These are phyloP conservation scores for Danio jaintianensis DNA, from an alignment of 2,797 vertebrate species.

Conservation along the genomic window DNA sequence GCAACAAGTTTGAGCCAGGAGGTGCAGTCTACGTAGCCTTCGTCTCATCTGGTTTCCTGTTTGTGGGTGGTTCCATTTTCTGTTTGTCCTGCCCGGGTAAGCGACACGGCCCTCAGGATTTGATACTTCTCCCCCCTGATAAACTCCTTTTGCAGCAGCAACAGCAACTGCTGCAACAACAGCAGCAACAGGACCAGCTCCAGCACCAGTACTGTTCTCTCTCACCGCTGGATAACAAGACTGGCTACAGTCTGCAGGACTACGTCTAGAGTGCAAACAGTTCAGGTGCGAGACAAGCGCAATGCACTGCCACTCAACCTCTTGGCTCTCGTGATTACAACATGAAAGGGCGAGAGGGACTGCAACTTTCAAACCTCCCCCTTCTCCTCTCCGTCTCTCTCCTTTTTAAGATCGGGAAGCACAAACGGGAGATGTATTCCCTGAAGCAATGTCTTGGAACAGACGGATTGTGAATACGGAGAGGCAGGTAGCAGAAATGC, in stretches of 20 bases:
- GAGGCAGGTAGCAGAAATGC: constrained; percentile 65
- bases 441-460: constrained; percentile 69
- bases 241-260: constrained; percentile 86
- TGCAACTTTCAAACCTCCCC: constrained; percentile 66
- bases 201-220: constrained; percentile 86
- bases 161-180: constrained; percentile 74
- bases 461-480: constrained; percentile 69
- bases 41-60: constrained; percentile 78
- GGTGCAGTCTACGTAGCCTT: constrained; percentile 84
- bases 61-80: constrained; percentile 80
- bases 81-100: constrained; percentile 77
- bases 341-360: constrained; percentile 62
- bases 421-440: constrained; percentile 80
- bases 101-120: constrained; percentile 79
- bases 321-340: constrained; percentile 43
- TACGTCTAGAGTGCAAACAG: constrained; percentile 74
- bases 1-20: constrained; percentile 83
- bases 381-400: constrained; percentile 25
- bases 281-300: constrained; percentile 23
- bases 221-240: constrained; percentile 84
- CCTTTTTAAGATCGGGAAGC: constrained; percentile 75
- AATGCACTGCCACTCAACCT: constrained; percentile 19
- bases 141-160: constrained; percentile 80
- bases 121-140: constrained; percentile 80
- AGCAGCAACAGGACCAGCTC: constrained; percentile 78